phyloP scores from a whole-genome alignment of 2,113 vertebrate species.

The Barbus barbus region DNA sequence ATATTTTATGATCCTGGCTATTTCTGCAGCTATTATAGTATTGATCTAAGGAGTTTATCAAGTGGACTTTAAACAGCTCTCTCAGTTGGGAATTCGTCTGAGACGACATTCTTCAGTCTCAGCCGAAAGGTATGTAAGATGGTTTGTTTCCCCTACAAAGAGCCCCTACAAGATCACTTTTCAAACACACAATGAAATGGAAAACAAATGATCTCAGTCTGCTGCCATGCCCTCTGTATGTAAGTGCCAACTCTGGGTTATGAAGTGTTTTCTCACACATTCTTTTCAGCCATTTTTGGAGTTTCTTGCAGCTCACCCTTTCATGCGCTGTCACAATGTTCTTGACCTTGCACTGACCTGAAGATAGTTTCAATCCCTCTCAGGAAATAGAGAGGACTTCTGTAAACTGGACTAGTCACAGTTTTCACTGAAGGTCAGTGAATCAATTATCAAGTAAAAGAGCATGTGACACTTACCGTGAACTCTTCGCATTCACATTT shows the following conservation, averaged over 20 bases:
- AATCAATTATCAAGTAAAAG: slow-evolving; percentile 54
- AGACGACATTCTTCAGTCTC: neutral
- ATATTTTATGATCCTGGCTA: slow-evolving; percentile 35
- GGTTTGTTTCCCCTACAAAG: neutral
- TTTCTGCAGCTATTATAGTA: slow-evolving; percentile 43
- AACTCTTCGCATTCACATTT: slow-evolving; percentile 8
- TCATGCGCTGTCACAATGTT: neutral
- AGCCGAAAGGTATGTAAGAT: neutral
- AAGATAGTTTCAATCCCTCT: slow-evolving; percentile 55
- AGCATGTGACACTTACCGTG: slow-evolving; percentile 35
- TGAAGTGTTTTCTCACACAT: neutral
- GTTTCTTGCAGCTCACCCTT: neutral
- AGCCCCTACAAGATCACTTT: neutral
- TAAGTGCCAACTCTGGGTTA: neutral
- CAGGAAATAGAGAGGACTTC: slow-evolving; percentile 53
- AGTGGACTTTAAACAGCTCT: slow-evolving; percentile 28
- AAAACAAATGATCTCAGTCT: neutral
- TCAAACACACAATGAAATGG: slow-evolving; percentile 4
- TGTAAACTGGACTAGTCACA: slow-evolving; percentile 5
- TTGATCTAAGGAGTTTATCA: slow-evolving; percentile 36
- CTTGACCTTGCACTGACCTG: neutral
- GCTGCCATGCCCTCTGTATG: neutral
- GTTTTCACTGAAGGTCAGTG: slow-evolving; percentile 49
- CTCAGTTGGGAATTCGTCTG: neutral
- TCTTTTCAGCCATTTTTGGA: neutral